phyloP scores from a whole-genome alignment of 2,113 vertebrate species.

The Colius striatus region DNA sequence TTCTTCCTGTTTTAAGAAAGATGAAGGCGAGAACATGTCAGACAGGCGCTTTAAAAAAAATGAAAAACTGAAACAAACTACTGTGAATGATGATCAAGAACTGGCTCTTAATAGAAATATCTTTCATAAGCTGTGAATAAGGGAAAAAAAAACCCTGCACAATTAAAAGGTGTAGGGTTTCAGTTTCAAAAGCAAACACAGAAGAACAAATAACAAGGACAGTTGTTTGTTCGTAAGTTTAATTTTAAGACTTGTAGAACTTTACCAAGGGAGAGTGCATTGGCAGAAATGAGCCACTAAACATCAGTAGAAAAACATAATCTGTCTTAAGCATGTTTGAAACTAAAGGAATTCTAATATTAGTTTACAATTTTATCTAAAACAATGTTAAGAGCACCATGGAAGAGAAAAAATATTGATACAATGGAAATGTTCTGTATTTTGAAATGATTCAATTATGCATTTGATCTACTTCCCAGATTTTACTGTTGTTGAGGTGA shows the following conservation, averaged over 20 bases:
- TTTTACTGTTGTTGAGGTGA: not conserved
- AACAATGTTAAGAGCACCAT: not conserved
- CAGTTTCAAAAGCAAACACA: not conserved
- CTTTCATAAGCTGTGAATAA: not conserved
- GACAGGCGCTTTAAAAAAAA: not conserved
- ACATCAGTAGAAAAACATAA: not conserved
- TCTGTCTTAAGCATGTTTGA: not conserved
- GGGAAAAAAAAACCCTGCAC: not conserved
- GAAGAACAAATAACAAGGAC: not conserved
- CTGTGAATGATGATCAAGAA: not conserved
- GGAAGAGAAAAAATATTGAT: not conserved
- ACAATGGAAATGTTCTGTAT: not conserved
- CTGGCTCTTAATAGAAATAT: not conserved
- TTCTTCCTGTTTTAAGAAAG: constrained; percentile 23
- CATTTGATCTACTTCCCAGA: not conserved
- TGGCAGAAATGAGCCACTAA: not conserved
- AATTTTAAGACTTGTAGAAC: not conserved
- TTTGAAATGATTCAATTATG: not conserved
- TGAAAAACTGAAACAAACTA: not conserved
- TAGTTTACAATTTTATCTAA: not conserved
- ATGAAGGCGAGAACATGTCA: not conserved
- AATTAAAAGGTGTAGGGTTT: not conserved
- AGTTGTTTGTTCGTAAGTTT: not conserved
- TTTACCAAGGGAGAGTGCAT: not conserved
- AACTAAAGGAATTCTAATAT: not conserved